A percentile compares a stretch with the other conserved stretches of the same genome.
These are phyloP conservation scores for Volucella bombylans DNA, from an alignment of 2,888 invertebrate genomes.

Conservation along the genomic window DNA sequence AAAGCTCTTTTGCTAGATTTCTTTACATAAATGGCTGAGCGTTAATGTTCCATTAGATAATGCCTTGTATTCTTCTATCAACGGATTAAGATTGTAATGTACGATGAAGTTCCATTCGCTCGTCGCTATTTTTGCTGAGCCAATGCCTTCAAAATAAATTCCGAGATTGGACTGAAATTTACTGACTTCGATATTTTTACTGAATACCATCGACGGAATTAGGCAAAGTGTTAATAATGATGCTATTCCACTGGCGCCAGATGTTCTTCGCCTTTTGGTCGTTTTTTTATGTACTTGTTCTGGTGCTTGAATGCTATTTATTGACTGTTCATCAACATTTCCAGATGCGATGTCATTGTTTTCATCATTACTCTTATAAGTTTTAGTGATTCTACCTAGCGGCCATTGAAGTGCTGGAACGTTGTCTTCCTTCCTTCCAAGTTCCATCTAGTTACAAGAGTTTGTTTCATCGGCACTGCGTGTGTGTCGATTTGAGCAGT, in stretches of 20 bases:
- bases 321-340: slow-evolving; percentile 10
- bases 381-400: not conserved
- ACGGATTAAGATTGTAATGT: slow-evolving; percentile 20
- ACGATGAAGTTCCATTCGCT: slow-evolving; percentile 31
- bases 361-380: too few relatives aligned
- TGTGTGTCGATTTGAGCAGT: too few relatives aligned
- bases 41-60: too few relatives aligned
- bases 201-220: slow-evolving; percentile 5
- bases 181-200: slow-evolving; percentile 19
- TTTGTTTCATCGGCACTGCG: too few relatives aligned
- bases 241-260: not conserved
- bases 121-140: slow-evolving; percentile 40
- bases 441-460: not conserved
- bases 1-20: not conserved
- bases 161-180: slow-evolving; percentile 44
- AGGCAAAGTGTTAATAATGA: slow-evolving; percentile 16
- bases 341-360: not conserved
- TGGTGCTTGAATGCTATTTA: slow-evolving; percentile 7
- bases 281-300: slow-evolving; percentile 5
- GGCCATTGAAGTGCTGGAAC: slow-evolving; percentile 12
- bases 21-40: not conserved
- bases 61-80: too few relatives aligned
- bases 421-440: slow-evolving; percentile 17
- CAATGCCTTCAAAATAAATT: slow-evolving; percentile 54
- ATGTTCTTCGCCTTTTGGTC: slow-evolving; percentile 18